A percentile compares a stretch with the other conserved stretches of the same genome.
Conservation (phyloP, 2,797 vertebrate species). For the Benthosema pterotum region DNA sequence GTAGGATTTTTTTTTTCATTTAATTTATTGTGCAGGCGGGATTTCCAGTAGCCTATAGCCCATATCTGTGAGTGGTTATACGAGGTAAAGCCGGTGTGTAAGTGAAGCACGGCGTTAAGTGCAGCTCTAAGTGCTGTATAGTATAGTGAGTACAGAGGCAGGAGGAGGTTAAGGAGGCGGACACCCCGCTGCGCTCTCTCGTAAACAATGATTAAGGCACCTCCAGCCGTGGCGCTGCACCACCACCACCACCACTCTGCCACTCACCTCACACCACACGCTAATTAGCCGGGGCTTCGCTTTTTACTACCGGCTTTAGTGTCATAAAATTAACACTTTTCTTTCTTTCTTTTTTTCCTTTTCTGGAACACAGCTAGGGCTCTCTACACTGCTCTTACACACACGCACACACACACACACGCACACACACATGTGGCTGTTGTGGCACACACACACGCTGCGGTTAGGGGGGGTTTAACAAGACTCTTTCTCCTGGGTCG, state of each 20-base stretch:
- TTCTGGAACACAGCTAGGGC: conserved; percentile 63
- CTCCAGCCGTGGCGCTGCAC: conserved; percentile 60
- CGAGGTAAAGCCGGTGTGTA: conserved; percentile 2
- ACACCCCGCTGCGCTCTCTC: conserved; percentile 66
- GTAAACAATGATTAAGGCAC: conserved; percentile 79
- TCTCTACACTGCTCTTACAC: conserved; percentile 15
- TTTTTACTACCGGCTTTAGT: conserved; percentile 73
- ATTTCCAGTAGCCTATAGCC: too few species aligned
- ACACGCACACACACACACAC: conserved; percentile 16
- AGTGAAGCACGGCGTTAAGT: conserved; percentile 29
- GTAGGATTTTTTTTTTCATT: too few species aligned
- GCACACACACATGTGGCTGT: conserved; percentile 44
- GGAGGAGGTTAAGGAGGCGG: conserved; percentile 53
- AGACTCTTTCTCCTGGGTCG: conserved; percentile 68
- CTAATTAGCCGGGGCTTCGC: conserved; percentile 74
- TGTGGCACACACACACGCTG: conserved; percentile 42
- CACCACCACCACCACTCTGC: conserved; percentile 69
- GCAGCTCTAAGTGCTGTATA: conserved; percentile 43
- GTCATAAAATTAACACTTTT: conserved; percentile 80
- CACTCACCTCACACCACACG: conserved; percentile 72
- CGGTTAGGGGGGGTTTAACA: conserved; percentile 67
- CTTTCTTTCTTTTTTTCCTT: too few species aligned
- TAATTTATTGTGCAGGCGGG: too few species aligned
- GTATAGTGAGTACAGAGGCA: conserved; percentile 35
- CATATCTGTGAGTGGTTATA: background rate